Conservation (phyloP, 2,113 vertebrate genomes). For the Glaucidium brasilianum region DNA sequence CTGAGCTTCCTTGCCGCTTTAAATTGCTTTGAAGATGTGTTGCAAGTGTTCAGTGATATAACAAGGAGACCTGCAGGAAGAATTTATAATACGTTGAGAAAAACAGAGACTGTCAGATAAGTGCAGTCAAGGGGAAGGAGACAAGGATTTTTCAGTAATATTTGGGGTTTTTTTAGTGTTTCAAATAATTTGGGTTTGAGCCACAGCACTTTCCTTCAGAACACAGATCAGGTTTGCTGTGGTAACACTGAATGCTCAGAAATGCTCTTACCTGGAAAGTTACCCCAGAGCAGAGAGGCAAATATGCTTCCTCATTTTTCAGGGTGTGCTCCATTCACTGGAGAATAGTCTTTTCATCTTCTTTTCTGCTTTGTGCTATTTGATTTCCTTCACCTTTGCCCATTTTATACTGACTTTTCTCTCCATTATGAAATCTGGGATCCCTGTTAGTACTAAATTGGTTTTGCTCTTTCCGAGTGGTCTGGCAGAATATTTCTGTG, state of each 20-base stretch:
- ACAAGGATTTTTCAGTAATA: no score
- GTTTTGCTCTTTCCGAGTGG: not conserved
- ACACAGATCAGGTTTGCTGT: not conserved
- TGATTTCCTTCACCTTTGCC: not conserved
- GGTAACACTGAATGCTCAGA: not conserved
- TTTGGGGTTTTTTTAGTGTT: no score
- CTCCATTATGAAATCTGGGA: rapidly evolving
- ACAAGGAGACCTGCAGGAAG: no score
- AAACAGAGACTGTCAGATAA: not conserved
- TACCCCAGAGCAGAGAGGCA: no score
- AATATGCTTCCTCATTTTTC: rapidly evolving
- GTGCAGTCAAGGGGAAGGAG: not conserved
- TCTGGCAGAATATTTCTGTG: not conserved
- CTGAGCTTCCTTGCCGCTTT: not conserved
- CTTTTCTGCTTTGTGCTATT: not conserved
- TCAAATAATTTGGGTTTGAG: not conserved
- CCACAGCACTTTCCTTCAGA: not conserved
- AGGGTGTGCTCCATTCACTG: not conserved
- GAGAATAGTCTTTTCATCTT: rapidly evolving
- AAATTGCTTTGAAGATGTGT: not conserved
- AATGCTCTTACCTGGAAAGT: not conserved
- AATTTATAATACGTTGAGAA: no score
- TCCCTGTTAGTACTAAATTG: not conserved
- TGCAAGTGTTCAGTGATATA: not conserved
- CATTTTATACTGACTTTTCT: not conserved